phyloP scores from a whole-genome alignment of 1,140 invertebrate species.

The Drosophila varians region DNA sequence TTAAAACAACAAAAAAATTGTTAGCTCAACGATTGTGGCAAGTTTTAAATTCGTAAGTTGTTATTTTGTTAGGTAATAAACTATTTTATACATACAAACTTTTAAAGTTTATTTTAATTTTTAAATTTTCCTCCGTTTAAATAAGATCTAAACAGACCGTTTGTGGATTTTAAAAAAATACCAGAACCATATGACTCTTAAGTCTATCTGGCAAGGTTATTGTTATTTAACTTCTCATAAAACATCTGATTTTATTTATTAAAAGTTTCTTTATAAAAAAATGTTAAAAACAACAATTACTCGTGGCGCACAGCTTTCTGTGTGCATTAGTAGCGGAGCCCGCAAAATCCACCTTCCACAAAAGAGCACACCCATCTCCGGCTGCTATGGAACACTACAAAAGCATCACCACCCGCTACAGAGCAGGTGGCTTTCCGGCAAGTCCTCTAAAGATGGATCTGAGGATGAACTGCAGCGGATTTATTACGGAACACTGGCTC shows the following conservation, averaged over 20 bases:
- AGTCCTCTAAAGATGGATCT: background rate
- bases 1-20: no score
- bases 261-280: constrained; percentile 2
- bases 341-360: constrained; percentile 12
- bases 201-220: background rate
- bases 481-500: constrained; percentile 88
- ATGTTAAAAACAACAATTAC: constrained; percentile 56
- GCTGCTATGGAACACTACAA: constrained; percentile 4
- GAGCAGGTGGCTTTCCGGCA: constrained; percentile 9
- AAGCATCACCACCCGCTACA: constrained; percentile 18
- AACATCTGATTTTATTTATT: constrained; percentile 20
- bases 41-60: no score
- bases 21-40: no score
- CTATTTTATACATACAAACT: no score
- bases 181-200: background rate
- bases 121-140: no score
- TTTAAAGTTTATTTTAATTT: no score
- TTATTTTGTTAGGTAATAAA: no score
- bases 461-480: constrained; percentile 76
- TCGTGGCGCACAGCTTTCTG: constrained; percentile 30
- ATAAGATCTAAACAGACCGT: no score
- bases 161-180: background rate
- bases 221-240: constrained; percentile 30
- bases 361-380: constrained; percentile 4
- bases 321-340: constrained; percentile 2